Evolutionary conservation across 2,888 invertebrate genomes (phyloP).

Genomic region (Anarsia innoxiella): DNA sequence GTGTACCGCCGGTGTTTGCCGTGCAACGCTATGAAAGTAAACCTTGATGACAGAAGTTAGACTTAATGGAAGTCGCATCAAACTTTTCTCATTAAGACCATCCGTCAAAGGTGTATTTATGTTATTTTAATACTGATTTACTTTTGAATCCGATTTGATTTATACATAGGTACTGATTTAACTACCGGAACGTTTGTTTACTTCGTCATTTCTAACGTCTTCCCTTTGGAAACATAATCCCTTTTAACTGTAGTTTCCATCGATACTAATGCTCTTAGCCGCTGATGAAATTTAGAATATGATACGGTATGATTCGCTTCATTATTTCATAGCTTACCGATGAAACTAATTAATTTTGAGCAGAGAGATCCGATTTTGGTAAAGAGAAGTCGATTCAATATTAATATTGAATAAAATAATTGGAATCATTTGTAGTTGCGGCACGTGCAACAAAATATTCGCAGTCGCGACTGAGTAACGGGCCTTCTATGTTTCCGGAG

Average conservation of each 20-base stretch:
- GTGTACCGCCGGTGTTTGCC: constrained; percentile 20
- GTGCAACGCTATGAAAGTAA: constrained; percentile 54
- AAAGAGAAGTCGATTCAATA: constrained; percentile 11
- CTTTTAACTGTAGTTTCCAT: constrained; percentile 16
- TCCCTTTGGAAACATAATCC: no score
- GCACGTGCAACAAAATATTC: constrained; percentile 47
- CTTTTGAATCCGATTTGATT: constrained; percentile 46
- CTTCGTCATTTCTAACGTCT: constrained; percentile 4
- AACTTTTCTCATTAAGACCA: constrained; percentile 74
- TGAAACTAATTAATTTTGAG: no score
- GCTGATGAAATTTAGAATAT: constrained; percentile 8
- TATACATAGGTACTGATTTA: no score
- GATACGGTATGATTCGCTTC: no score
- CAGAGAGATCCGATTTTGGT: no score
- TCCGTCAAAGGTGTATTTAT: constrained; percentile 70
- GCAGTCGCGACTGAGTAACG: constrained; percentile 51
- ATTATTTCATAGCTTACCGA: no score
- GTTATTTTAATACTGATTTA: constrained; percentile 62
- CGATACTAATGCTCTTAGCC: constrained; percentile 16
- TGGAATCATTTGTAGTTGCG: constrained; percentile 29
- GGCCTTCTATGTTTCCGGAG: constrained; percentile 43
- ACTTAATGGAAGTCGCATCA: constrained; percentile 67
- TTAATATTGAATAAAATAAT: background rate
- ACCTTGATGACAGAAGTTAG: constrained; percentile 67
- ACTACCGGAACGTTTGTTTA: constrained; percentile 3